Evolutionary conservation across 2,888 invertebrate species (phyloP).

Genomic region (Scaptomyza reducta): DNA sequence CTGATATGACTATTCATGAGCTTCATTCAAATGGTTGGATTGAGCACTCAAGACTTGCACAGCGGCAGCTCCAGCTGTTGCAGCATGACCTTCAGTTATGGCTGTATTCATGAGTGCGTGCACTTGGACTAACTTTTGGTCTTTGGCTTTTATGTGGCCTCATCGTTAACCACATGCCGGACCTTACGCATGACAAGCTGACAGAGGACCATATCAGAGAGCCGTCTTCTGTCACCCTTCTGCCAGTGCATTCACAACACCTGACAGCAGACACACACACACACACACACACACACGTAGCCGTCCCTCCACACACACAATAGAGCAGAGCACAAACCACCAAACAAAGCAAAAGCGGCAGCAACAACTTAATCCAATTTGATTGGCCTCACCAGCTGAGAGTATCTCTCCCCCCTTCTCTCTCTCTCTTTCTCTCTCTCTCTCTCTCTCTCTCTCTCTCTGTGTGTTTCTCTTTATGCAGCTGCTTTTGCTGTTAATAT

Average conservation of each 20-base stretch:
- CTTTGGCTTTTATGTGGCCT: slow-evolving; percentile 50
- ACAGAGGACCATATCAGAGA: slow-evolving; percentile 11
- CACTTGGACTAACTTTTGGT: slow-evolving; percentile 26
- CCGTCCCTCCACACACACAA: slow-evolving; percentile 1
- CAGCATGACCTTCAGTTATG: slow-evolving; percentile 24
- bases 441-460: not conserved
- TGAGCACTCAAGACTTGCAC: slow-evolving; percentile 1
- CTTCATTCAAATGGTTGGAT: not conserved
- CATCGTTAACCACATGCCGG: slow-evolving; percentile 35
- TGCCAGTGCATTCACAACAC: slow-evolving; percentile 27
- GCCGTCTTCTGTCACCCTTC: not conserved
- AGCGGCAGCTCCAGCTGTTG: not conserved
- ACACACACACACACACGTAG: not conserved
- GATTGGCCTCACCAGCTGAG: slow-evolving; percentile 54
- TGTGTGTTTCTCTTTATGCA: not conserved
- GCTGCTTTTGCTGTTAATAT: slow-evolving; percentile 38
- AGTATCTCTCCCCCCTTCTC: not conserved
- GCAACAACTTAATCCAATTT: slow-evolving; percentile 76
- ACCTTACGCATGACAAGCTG: slow-evolving; percentile 38
- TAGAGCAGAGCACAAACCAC: slow-evolving; percentile 11
- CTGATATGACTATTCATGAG: slow-evolving; percentile 14
- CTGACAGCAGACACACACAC: slow-evolving; percentile 21
- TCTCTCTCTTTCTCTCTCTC: not conserved
- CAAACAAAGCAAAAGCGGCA: slow-evolving; percentile 49
- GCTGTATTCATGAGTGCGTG: slow-evolving; percentile 33